phyloP scores from a whole-genome alignment of 2,888 invertebrate genomes.

The Eugnorisma glareosa region DNA sequence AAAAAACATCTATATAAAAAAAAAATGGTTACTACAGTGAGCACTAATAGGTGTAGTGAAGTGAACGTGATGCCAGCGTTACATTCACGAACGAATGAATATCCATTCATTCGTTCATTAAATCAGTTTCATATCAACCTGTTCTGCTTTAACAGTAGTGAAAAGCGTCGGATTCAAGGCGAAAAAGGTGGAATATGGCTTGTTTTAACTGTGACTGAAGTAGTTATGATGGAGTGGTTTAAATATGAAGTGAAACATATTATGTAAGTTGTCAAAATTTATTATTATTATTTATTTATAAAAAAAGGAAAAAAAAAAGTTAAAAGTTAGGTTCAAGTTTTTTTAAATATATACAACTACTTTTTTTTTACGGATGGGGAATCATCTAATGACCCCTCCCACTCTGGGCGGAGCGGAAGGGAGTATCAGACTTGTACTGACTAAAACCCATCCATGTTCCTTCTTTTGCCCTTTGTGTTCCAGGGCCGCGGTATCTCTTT shows the following conservation, averaged over 20 bases:
- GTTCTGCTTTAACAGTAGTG: conserved; percentile 71
- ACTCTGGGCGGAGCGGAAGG: too few relatives aligned
- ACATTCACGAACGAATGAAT: conserved; percentile 82
- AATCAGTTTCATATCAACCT: conserved; percentile 79
- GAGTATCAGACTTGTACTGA: too few relatives aligned
- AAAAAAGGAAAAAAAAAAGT: too few relatives aligned
- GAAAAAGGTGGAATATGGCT: conserved; percentile 37
- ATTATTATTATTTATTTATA: too few relatives aligned
- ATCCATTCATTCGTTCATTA: conserved; percentile 83
- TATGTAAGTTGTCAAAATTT: not conserved
- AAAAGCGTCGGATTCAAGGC: conserved; percentile 45
- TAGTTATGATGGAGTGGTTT: not conserved
- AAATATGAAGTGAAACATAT: not conserved
- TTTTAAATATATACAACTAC: too few relatives aligned
- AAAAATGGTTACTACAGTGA: conserved; percentile 65
- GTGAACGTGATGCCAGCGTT: conserved; percentile 79
- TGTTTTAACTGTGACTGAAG: conserved; percentile 39
- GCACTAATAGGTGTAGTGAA: conserved; percentile 77
- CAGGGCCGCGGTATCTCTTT: too few relatives aligned
- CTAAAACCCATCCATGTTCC: too few relatives aligned
- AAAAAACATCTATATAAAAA: conserved; percentile 56
- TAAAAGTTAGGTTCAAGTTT: too few relatives aligned
- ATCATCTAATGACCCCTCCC: too few relatives aligned
- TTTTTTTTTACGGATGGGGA: too few relatives aligned
- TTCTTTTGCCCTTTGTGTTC: too few relatives aligned